Percentiles rank a stretch among this genome's conserved stretches.
These are phyloP conservation scores for Dendrolimus houi DNA, from an alignment of 2,888 invertebrate genomes.

Conservation along the genomic window DNA sequence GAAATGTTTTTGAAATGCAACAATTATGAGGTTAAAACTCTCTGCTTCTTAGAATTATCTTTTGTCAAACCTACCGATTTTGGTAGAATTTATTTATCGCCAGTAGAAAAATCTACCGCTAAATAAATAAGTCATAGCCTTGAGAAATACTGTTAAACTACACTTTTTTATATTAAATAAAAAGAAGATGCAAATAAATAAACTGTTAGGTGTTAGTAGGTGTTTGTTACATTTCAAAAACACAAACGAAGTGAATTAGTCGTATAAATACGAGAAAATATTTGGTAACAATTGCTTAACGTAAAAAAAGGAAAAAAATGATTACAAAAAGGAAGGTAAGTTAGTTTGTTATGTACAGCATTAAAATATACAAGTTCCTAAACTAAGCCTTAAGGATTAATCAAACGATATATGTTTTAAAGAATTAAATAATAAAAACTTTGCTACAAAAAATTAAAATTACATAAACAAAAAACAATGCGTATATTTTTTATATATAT, in stretches of 20 bases:
- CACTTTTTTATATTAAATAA: not conserved
- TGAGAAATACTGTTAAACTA: not conserved
- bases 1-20: conserved; percentile 3
- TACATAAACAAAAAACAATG: conserved; percentile 33
- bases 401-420: conserved; percentile 9
- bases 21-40: not conserved
- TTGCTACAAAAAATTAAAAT: conserved; percentile 36
- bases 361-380: conserved; percentile 12
- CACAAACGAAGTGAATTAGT: not conserved
- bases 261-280: conserved; percentile 58
- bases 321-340: conserved; percentile 9
- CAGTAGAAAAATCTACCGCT: not conserved
- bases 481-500: conserved; percentile 41
- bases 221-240: not conserved
- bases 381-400: conserved; percentile 9
- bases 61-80: not conserved
- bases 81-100: not conserved
- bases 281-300: conserved; percentile 73
- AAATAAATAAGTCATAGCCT: not conserved
- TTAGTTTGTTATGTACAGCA: conserved; percentile 15
- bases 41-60: too few species aligned
- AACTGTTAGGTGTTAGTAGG: not conserved
- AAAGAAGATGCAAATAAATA: not conserved
- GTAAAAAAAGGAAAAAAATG: conserved; percentile 23
- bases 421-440: conserved; percentile 76